Conservation (phyloP, 2,113 vertebrate genomes). For the Plestiodon gilberti region DNA sequence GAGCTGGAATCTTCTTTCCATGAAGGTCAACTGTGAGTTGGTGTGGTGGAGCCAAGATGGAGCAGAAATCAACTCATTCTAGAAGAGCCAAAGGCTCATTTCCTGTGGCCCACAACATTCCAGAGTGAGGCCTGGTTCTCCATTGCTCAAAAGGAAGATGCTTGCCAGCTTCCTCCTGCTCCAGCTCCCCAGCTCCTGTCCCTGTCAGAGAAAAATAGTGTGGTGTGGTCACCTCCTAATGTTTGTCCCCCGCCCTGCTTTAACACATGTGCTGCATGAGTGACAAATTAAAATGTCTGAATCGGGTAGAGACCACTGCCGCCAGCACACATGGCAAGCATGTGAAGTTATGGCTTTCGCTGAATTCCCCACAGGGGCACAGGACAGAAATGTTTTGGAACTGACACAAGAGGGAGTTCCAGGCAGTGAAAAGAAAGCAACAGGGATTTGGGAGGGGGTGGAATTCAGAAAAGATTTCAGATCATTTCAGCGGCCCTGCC, state of each 20-base stretch:
- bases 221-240: slow-evolving; percentile 52
- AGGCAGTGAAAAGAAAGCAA: slow-evolving; percentile 56
- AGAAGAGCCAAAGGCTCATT: background rate
- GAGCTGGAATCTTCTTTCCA: background rate
- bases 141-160: background rate
- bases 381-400: slow-evolving; percentile 55
- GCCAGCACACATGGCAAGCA: slow-evolving; percentile 60
- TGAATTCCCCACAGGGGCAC: slow-evolving; percentile 38
- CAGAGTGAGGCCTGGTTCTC: background rate
- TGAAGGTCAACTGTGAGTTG: background rate
- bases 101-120: background rate
- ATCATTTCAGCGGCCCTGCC: slow-evolving; percentile 55
- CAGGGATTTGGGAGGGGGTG: slow-evolving; percentile 30
- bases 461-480: slow-evolving; percentile 53
- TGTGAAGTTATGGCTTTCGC: slow-evolving; percentile 55
- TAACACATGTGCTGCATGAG: slow-evolving; percentile 67
- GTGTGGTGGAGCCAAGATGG: background rate
- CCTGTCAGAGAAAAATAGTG: slow-evolving; percentile 27
- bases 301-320: slow-evolving; percentile 42
- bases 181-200: background rate
- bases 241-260: slow-evolving; percentile 20
- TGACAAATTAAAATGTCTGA: slow-evolving; percentile 62
- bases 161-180: slow-evolving; percentile 16
- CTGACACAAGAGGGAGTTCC: slow-evolving; percentile 60
- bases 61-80: background rate